These are phyloP conservation scores for Sisyra nigra DNA, from an alignment of 2,888 invertebrate species.

Conservation along the genomic window DNA sequence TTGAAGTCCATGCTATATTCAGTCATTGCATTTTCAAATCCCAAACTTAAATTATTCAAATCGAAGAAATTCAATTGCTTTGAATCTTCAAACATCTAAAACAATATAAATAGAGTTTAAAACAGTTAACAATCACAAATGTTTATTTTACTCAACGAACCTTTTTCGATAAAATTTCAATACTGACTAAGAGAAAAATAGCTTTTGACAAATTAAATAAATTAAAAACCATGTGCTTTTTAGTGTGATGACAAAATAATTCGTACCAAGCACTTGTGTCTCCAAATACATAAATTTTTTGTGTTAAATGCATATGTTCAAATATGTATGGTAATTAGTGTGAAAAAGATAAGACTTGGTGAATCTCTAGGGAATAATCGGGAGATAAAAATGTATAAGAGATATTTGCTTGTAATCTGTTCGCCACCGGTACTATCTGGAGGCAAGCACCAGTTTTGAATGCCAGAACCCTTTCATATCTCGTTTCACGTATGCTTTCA, in stretches of 20 bases:
- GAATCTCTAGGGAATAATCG: conserved; percentile 1
- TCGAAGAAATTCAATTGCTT: conserved; percentile 1
- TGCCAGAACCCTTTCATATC: not conserved
- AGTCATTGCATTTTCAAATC: not conserved
- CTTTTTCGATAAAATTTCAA: too few species aligned
- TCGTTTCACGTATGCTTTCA: conserved; percentile 1
- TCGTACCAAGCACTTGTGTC: not conserved
- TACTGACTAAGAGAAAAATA: too few species aligned
- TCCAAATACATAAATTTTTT: not conserved
- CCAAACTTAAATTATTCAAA: conserved; percentile 2
- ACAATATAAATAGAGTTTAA: not conserved
- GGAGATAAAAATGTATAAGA: not conserved
- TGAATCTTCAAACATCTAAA: conserved; percentile 7
- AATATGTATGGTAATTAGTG: not conserved
- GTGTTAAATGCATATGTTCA: too few species aligned
- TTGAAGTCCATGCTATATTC: conserved; percentile 3
- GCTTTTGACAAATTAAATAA: too few species aligned
- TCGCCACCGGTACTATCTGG: conserved; percentile 2
- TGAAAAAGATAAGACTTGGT: not conserved
- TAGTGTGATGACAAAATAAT: not conserved
- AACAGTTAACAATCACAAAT: too few species aligned
- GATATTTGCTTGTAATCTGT: not conserved
- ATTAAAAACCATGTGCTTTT: not conserved
- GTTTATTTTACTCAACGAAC: too few species aligned
- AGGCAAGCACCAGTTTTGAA: conserved; percentile 2